These are phyloP conservation scores for Trematomus bernacchii DNA, from an alignment of 2,797 vertebrate species.

Conservation along the genomic window DNA sequence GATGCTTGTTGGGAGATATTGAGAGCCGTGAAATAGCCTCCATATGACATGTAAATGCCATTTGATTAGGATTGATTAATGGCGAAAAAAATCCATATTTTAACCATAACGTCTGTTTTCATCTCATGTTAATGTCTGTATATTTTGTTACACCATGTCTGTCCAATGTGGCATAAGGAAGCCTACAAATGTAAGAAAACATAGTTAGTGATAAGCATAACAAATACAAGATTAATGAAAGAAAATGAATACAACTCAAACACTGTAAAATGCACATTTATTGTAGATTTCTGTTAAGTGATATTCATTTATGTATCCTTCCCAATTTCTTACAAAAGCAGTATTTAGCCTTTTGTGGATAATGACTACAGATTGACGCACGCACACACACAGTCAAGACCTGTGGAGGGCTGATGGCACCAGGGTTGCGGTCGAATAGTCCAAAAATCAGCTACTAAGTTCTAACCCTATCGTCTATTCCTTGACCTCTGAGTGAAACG, in stretches of 20 bases:
- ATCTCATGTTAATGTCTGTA: too few species aligned
- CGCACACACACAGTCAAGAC: constrained; percentile 9
- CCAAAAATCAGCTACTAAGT: too few species aligned
- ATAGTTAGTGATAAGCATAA: neutral
- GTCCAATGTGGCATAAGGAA: too few species aligned
- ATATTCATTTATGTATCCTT: constrained; percentile 41
- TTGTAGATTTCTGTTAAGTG: constrained; percentile 18
- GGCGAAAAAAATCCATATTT: too few species aligned
- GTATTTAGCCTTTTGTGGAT: constrained; percentile 6
- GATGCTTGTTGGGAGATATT: neutral
- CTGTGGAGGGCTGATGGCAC: constrained; percentile 4
- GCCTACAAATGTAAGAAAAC: too few species aligned
- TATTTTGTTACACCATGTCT: too few species aligned
- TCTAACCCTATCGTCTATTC: too few species aligned
- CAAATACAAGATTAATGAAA: neutral
- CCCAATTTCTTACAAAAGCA: constrained; percentile 6
- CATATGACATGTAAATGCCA: neutral
- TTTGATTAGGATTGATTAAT: neutral
- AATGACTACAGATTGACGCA: constrained; percentile 4
- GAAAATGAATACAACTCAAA: neutral
- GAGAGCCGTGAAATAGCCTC: neutral
- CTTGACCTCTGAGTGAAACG: too few species aligned
- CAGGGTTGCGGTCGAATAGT: too few species aligned
- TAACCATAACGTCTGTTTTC: too few species aligned
- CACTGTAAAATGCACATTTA: neutral